Conservation (phyloP, 2,888 invertebrate species). For the Congeria kusceri region DNA sequence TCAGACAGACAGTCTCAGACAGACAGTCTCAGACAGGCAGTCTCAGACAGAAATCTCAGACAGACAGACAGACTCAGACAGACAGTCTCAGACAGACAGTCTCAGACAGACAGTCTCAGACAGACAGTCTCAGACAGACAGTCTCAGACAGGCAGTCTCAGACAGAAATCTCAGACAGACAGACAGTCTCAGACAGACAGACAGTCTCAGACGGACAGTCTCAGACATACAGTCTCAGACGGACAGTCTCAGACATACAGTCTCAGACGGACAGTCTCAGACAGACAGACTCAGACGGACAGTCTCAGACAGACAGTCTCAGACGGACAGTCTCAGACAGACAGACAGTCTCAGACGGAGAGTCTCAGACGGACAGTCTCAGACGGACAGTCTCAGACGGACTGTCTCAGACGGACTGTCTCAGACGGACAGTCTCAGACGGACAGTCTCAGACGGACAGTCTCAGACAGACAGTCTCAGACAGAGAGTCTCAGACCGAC, state of each 20-base stretch:
- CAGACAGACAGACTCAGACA: conserved; percentile 1
- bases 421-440: not conserved
- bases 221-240: too few relatives aligned
- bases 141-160: too few relatives aligned
- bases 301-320: not conserved
- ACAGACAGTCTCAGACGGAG: too few relatives aligned
- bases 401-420: not conserved
- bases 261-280: too few relatives aligned
- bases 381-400: not conserved
- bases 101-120: conserved; percentile 3
- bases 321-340: not conserved
- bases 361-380: too few relatives aligned
- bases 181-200: not conserved
- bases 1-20: not conserved
- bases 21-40: too few relatives aligned
- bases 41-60: too few relatives aligned
- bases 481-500: not conserved
- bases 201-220: not conserved
- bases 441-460: not conserved
- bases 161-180: too few relatives aligned
- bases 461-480: not conserved
- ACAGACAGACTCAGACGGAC: too few relatives aligned
- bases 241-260: too few relatives aligned
- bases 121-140: not conserved
- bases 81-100: conserved; percentile 3